These are phyloP conservation scores for Hydrozoanthus tunicans DNA, from an alignment of 64 coral and sea anemone genomes.

Conservation along the genomic window DNA sequence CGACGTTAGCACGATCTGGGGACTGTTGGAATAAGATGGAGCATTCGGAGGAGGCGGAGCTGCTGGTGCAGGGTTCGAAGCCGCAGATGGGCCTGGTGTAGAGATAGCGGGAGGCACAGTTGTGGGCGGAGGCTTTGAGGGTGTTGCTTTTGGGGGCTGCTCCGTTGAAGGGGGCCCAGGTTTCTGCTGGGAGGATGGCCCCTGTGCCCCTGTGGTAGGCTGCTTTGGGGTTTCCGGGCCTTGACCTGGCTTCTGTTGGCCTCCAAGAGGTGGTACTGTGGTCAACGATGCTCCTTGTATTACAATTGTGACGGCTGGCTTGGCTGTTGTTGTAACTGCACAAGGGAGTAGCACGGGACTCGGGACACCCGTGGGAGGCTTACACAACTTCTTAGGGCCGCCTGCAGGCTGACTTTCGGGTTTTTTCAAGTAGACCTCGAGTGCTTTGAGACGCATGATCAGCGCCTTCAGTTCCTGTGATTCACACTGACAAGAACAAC, in stretches of 20 bases:
- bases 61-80: not conserved
- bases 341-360: conserved; percentile 14
- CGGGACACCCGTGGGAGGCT: not conserved
- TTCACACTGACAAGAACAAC: conserved; percentile 1
- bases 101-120: not conserved
- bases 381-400: not conserved
- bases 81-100: not conserved
- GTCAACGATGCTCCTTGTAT: conserved; percentile 38
- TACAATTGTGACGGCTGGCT: conserved; percentile 44
- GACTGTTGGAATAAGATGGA: not conserved
- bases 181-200: not conserved
- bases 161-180: not conserved
- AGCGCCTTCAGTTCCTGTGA: conserved; percentile 43
- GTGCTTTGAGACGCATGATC: conserved; percentile 26
- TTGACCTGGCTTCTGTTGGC: not conserved
- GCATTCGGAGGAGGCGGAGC: not conserved
- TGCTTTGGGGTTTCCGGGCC: not conserved
- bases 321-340: conserved; percentile 9
- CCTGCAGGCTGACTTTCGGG: not conserved
- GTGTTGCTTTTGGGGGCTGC: not conserved
- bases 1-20: not conserved
- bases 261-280: not conserved
- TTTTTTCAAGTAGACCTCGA: conserved; percentile 16
- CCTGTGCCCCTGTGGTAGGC: not conserved
- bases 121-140: not conserved